Percentiles rank a stretch among this genome's conserved stretches.
phyloP scores from a whole-genome alignment of 2,888 invertebrate species.

The Brenthis ino region DNA sequence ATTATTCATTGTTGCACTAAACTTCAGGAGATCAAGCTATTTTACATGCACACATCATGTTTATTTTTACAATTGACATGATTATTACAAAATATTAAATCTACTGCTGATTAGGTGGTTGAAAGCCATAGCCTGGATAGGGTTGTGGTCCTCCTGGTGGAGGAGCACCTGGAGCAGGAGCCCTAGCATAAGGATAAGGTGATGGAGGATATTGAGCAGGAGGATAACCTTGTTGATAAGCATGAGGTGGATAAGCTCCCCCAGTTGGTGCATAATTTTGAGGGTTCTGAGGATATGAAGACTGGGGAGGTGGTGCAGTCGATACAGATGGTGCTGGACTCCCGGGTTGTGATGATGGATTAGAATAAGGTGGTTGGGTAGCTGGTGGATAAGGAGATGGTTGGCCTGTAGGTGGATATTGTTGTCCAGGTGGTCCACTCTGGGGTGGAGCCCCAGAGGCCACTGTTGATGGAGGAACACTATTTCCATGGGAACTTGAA shows the following conservation, averaged over 20 bases:
- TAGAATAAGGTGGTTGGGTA: conserved; percentile 82
- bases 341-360: conserved; percentile 80
- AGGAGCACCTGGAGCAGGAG: conserved; percentile 85
- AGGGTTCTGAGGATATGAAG: conserved; percentile 80
- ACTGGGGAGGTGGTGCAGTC: conserved; percentile 81
- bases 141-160: conserved; percentile 88
- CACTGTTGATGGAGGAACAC: conserved; percentile 74
- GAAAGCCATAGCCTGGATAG: conserved; percentile 90
- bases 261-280: conserved; percentile 72
- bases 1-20: neutral
- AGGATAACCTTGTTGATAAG: conserved; percentile 78
- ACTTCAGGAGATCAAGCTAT: conserved; percentile 5
- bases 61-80: conserved; percentile 18
- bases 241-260: conserved; percentile 78
- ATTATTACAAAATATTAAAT: conserved; percentile 8
- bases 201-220: conserved; percentile 82
- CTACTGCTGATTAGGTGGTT: conserved; percentile 87
- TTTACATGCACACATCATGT: conserved; percentile 1
- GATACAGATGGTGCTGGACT: conserved; percentile 77
- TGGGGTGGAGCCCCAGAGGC: conserved; percentile 77
- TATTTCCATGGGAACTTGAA: conserved; percentile 81
- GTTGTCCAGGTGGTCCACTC: conserved; percentile 82
- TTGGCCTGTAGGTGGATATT: conserved; percentile 84
- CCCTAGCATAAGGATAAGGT: conserved; percentile 81
- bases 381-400: conserved; percentile 85